These are phyloP conservation scores for Epistrophella euchroma DNA, from an alignment of 2,888 invertebrate species.

Conservation along the genomic window DNA sequence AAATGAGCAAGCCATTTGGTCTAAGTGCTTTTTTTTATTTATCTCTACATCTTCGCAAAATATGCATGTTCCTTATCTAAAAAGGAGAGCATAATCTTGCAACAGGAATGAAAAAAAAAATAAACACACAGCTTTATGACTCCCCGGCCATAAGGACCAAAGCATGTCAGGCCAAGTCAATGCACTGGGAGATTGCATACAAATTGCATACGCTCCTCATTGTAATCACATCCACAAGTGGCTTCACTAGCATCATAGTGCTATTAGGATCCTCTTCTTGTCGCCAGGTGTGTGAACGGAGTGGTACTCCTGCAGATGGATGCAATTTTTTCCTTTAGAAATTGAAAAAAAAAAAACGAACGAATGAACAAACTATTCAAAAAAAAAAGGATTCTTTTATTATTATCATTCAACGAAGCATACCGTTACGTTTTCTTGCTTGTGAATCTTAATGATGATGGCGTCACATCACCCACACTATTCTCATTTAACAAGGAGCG, in stretches of 20 bases:
- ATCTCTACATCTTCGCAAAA: constrained; percentile 41
- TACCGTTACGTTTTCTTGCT: constrained; percentile 37
- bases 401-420: constrained; percentile 56
- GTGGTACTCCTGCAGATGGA: constrained; percentile 26
- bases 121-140: constrained; percentile 24
- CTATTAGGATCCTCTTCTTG: constrained; percentile 52
- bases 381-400: constrained; percentile 51
- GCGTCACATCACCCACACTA: constrained; percentile 31
- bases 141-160: constrained; percentile 52
- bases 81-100: constrained; percentile 20
- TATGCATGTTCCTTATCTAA: constrained; percentile 63
- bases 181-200: constrained; percentile 62
- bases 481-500: not conserved
- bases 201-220: constrained; percentile 70
- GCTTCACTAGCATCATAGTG: constrained; percentile 60
- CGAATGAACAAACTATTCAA: constrained; percentile 41
- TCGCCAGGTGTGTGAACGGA: constrained; percentile 49
- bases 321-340: constrained; percentile 38
- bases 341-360: constrained; percentile 1
- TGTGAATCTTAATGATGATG: constrained; percentile 71
- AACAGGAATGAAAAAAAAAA: not conserved
- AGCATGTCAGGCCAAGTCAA: constrained; percentile 55
- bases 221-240: constrained; percentile 65
- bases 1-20: constrained; percentile 60
- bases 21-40: constrained; percentile 19